These are phyloP conservation scores for Drosophila borborema DNA, from an alignment of 2,888 invertebrate species.

Conservation along the genomic window DNA sequence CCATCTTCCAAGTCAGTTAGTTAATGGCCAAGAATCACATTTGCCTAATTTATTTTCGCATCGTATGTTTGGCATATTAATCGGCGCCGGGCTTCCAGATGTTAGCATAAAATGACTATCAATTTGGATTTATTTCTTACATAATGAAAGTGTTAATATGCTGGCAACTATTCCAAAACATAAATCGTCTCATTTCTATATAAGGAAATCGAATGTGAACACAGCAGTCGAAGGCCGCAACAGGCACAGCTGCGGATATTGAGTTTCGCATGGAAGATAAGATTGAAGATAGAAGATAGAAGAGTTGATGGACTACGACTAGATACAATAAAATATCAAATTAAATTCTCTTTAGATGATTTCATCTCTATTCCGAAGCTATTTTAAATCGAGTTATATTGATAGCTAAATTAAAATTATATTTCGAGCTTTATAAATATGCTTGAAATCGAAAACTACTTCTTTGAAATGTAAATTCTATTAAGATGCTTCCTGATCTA, in stretches of 20 bases:
- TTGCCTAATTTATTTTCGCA: constrained; percentile 46
- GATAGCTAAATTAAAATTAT: too few relatives aligned
- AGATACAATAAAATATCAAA: not conserved
- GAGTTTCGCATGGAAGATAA: not conserved
- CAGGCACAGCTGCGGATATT: not conserved
- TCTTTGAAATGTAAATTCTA: not conserved
- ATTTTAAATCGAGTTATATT: not conserved
- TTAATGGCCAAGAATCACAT: constrained; percentile 51
- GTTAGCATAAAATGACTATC: constrained; percentile 45
- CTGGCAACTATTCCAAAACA: constrained; percentile 9
- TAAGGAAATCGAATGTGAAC: constrained; percentile 15
- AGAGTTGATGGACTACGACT: not conserved
- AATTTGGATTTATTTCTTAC: constrained; percentile 39
- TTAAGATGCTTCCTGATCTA: not conserved
- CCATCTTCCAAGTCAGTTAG: constrained; percentile 24
- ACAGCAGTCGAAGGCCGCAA: not conserved
- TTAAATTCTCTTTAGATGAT: not conserved
- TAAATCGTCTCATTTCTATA: constrained; percentile 16
- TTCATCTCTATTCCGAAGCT: not conserved
- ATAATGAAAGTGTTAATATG: constrained; percentile 37
- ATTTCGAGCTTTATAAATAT: not conserved
- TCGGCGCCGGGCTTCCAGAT: constrained; percentile 26
- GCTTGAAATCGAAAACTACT: not conserved
- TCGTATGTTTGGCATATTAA: constrained; percentile 50
- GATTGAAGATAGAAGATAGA: not conserved